Evolutionary conservation across 2,797 vertebrate species (phyloP).

Genomic region (Mus minutoides): DNA sequence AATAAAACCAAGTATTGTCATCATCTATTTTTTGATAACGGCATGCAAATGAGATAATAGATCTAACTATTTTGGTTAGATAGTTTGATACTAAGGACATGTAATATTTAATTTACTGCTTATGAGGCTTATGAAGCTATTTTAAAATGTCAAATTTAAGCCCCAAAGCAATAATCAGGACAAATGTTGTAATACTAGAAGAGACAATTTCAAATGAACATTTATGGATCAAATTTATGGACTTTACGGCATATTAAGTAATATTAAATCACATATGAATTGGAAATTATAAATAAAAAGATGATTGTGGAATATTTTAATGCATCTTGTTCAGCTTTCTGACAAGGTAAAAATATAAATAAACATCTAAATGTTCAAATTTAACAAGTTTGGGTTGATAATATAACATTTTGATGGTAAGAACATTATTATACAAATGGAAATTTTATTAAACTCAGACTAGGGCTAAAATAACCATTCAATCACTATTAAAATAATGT

Average conservation of each 20-base stretch:
- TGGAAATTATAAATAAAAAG: slow-evolving; percentile 50
- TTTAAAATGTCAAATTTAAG: slow-evolving; percentile 35
- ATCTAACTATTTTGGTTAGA: neutral
- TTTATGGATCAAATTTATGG: neutral
- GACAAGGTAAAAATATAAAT: slow-evolving; percentile 38
- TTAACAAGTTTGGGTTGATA: slow-evolving; percentile 17
- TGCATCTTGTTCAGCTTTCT: slow-evolving; percentile 41
- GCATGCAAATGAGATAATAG: slow-evolving; percentile 6
- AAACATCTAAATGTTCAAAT: slow-evolving; percentile 24
- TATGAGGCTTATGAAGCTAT: neutral
- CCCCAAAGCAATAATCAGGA: neutral
- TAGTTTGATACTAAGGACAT: neutral
- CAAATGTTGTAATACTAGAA: slow-evolving; percentile 32
- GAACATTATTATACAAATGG: slow-evolving; percentile 29
- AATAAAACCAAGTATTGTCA: neutral
- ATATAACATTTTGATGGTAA: slow-evolving; percentile 41
- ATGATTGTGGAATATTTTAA: neutral
- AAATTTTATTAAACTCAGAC: slow-evolving; percentile 47
- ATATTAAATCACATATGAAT: slow-evolving; percentile 4
- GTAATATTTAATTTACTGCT: neutral
- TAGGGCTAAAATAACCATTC: neutral
- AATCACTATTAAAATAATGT: slow-evolving; percentile 27
- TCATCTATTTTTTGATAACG: neutral
- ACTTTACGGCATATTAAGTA: neutral
- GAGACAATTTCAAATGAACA: slow-evolving; percentile 39